These are phyloP conservation scores for Drosophila limbata DNA, from an alignment of 2,888 invertebrate species.

Conservation along the genomic window DNA sequence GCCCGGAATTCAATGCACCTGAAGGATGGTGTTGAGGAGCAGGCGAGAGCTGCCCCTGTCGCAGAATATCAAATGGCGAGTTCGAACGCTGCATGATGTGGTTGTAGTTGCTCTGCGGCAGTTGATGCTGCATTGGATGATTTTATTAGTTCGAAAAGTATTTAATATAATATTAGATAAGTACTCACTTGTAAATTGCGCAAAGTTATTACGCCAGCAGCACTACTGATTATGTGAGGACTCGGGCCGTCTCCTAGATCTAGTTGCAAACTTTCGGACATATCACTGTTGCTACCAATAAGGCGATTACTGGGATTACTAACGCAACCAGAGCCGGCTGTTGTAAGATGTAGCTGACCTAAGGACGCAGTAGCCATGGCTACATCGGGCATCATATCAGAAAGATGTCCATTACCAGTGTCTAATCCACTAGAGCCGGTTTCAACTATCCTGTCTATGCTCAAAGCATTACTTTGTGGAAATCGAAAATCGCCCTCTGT, in stretches of 20 bases:
- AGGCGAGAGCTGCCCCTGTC: conserved; percentile 83
- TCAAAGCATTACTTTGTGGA: conserved; percentile 76
- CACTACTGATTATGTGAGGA: conserved; percentile 85
- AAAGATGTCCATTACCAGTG: conserved; percentile 89
- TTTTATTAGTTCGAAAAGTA: conserved; percentile 5
- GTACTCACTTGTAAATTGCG: conserved; percentile 83
- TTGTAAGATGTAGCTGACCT: conserved; percentile 88
- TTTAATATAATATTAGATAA: background rate
- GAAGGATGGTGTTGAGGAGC: conserved; percentile 80
- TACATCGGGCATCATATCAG: conserved; percentile 96
- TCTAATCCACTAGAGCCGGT: conserved; percentile 87
- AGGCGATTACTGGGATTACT: conserved; percentile 31
- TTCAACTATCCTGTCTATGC: conserved; percentile 87
- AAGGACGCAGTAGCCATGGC: conserved; percentile 94
- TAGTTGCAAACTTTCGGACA: conserved; percentile 88
- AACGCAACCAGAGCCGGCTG: conserved; percentile 43
- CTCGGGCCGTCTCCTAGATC: conserved; percentile 93
- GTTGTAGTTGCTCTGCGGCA: conserved; percentile 84
- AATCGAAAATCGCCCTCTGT: conserved; percentile 87
- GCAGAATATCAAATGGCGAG: conserved; percentile 84
- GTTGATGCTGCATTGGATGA: conserved; percentile 78
- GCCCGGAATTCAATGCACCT: conserved; percentile 85
- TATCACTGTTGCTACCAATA: conserved; percentile 76
- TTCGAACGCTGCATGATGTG: conserved; percentile 85
- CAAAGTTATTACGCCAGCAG: conserved; percentile 78